A percentile compares a stretch with the other conserved stretches of the same genome.
Evolutionary conservation across 2,888 invertebrate genomes (phyloP).

Genomic region (Ptilodon capucinus): DNA sequence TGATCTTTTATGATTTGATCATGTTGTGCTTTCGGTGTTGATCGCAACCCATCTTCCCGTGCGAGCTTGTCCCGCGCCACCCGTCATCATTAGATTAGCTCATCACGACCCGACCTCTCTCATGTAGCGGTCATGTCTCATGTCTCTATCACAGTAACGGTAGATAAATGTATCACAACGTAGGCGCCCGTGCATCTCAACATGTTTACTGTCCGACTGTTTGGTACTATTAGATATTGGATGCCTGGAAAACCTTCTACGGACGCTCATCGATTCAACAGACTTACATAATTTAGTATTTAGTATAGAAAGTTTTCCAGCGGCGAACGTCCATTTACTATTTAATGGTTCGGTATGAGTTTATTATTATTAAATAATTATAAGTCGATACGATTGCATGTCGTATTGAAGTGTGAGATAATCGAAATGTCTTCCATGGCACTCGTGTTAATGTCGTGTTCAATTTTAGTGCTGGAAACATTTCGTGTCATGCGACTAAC

Average conservation of each 20-base stretch:
- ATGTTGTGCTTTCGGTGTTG: slow-evolving; percentile 80
- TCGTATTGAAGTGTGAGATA: slow-evolving; percentile 45
- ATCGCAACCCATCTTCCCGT: slow-evolving; percentile 68
- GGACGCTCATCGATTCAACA: slow-evolving; percentile 50
- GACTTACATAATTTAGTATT: slow-evolving; percentile 55
- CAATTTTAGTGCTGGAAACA: slow-evolving; percentile 65
- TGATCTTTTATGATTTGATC: slow-evolving; percentile 65
- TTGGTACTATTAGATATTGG: slow-evolving; percentile 43
- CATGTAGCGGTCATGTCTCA: slow-evolving; percentile 74
- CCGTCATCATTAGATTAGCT: slow-evolving; percentile 61
- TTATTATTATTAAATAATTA: slow-evolving; percentile 55
- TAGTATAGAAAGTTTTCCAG: slow-evolving; percentile 78
- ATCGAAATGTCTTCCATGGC: slow-evolving; percentile 76
- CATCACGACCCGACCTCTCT: slow-evolving; percentile 71
- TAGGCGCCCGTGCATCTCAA: slow-evolving; percentile 77
- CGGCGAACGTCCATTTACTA: slow-evolving; percentile 45
- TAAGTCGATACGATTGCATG: slow-evolving; percentile 47
- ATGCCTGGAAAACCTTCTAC: slow-evolving; percentile 76
- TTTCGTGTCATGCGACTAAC: slow-evolving; percentile 50
- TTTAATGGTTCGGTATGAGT: slow-evolving; percentile 55
- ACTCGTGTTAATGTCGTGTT: slow-evolving; percentile 54
- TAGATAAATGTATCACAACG: slow-evolving; percentile 82
- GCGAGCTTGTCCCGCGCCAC: slow-evolving; percentile 69
- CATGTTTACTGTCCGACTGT: slow-evolving; percentile 56
- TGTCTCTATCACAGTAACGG: slow-evolving; percentile 71